Evolutionary conservation across 2,888 invertebrate genomes (phyloP).

Genomic region (Tinea semifulvella): DNA sequence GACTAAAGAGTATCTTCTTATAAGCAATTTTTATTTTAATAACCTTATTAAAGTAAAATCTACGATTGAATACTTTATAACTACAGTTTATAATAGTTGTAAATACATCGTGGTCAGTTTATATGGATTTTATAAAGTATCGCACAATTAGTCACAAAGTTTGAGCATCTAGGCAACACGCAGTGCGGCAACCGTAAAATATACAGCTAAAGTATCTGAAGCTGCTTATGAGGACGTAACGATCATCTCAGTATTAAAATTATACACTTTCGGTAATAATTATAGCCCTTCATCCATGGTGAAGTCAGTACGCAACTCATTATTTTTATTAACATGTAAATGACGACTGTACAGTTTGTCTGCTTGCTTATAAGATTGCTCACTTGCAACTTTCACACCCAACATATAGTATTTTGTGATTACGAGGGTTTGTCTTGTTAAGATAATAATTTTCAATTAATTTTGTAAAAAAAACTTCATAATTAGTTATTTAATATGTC

Average conservation of each 20-base stretch:
- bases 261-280: constrained; percentile 22
- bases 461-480: no score
- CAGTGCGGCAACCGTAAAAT: constrained; percentile 15
- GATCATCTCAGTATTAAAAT: constrained; percentile 12
- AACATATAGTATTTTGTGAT: background rate
- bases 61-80: no score
- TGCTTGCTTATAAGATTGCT: background rate
- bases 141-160: constrained; percentile 20
- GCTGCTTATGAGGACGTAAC: constrained; percentile 13
- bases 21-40: no score
- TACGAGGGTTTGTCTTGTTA: constrained; percentile 1
- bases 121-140: background rate
- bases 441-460: background rate
- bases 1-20: no score
- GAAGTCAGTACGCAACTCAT: constrained; percentile 3
- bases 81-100: no score
- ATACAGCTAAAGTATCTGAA: constrained; percentile 4
- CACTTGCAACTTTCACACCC: constrained; percentile 3
- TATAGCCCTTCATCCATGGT: constrained; percentile 6
- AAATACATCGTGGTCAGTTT: no score
- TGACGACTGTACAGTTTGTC: background rate
- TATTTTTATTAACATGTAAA: constrained; percentile 10
- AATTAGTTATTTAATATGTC: no score
- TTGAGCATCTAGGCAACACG: constrained; percentile 22
- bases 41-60: no score